Evolutionary conservation across 37 sponge, comb jelly and placozoan species (phyloP).

Genomic region (Beroe ovata): DNA sequence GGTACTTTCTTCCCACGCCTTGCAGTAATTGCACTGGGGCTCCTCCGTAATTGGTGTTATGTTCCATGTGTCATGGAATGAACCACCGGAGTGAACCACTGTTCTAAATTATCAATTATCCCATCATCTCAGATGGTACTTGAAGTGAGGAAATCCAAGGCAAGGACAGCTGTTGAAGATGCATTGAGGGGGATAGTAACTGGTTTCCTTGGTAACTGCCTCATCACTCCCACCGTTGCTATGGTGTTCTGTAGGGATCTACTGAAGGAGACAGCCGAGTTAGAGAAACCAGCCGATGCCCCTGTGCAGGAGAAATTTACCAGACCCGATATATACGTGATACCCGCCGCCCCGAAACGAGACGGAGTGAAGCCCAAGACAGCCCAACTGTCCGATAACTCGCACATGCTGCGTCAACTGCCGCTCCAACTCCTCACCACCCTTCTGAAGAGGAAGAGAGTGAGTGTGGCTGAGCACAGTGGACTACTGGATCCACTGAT

Average conservation of each 20-base stretch:
- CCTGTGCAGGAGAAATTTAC: neutral
- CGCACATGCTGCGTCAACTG: conserved; percentile 22
- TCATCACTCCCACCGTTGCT: conserved; percentile 59
- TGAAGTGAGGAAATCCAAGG: conserved; percentile 11
- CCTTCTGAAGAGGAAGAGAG: neutral
- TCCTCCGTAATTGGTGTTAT: no score
- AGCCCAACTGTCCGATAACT: conserved; percentile 8
- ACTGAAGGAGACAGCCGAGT: neutral
- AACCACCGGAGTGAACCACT: no score
- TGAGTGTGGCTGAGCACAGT: conserved; percentile 12
- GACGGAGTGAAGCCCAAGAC: conserved; percentile 47
- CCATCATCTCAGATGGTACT: conserved; percentile 52
- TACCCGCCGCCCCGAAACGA: conserved; percentile 46
- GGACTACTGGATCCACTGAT: conserved; percentile 40
- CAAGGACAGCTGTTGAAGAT: conserved; percentile 9
- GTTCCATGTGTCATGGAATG: no score
- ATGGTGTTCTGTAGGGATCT: conserved; percentile 19
- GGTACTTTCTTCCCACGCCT: neutral
- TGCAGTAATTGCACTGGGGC: no score
- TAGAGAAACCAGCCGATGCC: neutral
- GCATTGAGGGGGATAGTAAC: neutral
- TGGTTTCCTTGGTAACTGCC: conserved; percentile 42
- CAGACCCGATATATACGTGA: conserved; percentile 27
- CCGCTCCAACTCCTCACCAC: conserved; percentile 32
- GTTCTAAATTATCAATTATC: no score